A percentile compares a stretch with the other conserved stretches of the same genome.
Conservation (phyloP, 2,888 invertebrate species). For the Tetrapedia diversipes region DNA sequence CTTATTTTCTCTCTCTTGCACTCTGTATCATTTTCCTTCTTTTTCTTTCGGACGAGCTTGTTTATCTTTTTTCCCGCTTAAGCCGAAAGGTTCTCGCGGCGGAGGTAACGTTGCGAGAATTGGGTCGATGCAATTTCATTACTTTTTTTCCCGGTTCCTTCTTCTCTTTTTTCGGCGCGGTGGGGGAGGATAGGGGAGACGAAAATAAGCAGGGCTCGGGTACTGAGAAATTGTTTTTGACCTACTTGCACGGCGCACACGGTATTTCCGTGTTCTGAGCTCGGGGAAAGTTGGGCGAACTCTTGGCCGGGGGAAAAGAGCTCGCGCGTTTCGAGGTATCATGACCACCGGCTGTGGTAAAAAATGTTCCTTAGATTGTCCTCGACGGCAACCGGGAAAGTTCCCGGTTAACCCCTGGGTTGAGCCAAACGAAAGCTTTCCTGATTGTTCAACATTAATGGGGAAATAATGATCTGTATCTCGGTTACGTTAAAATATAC, state of each 20-base stretch:
- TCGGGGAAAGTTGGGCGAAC: constrained; percentile 12
- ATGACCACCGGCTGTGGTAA: too few species aligned
- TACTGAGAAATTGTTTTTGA: constrained; percentile 24
- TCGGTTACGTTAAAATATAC: too few species aligned
- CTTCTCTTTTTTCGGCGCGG: background rate
- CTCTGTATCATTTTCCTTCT: too few species aligned
- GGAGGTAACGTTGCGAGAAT: background rate
- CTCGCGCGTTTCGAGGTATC: background rate
- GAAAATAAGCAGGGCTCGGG: constrained; percentile 2
- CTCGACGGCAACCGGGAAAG: too few species aligned
- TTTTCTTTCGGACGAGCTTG: too few species aligned
- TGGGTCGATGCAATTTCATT: constrained; percentile 24
- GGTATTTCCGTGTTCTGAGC: background rate
- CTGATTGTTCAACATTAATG: too few species aligned
- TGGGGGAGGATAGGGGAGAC: too few species aligned
- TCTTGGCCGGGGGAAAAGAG: background rate
- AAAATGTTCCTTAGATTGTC: too few species aligned
- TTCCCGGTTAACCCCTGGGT: too few species aligned
- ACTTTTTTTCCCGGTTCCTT: background rate
- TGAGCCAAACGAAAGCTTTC: too few species aligned
- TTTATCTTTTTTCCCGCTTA: too few species aligned
- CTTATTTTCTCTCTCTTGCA: background rate
- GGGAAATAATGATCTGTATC: too few species aligned
- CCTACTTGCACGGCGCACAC: constrained; percentile 4
- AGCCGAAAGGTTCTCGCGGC: background rate